phyloP scores from a whole-genome alignment of 2,888 invertebrate species.

The Callyntrura guangdongensis region DNA sequence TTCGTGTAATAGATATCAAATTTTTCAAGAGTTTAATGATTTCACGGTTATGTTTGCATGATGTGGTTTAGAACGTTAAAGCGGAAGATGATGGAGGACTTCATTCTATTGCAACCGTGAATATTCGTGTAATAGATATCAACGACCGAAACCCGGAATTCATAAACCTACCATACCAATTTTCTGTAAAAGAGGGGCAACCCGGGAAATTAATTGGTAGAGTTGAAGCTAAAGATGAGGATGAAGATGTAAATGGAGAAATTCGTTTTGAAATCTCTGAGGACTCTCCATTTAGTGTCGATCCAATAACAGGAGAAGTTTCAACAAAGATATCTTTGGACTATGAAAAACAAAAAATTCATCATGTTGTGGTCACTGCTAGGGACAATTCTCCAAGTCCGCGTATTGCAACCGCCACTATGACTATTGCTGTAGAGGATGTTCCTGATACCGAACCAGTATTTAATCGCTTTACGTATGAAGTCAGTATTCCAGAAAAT shows the following conservation, averaged over 20 bases:
- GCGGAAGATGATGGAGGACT: constrained; percentile 95
- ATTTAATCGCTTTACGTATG: constrained; percentile 91
- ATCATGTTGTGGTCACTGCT: constrained; percentile 92
- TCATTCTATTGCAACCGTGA: constrained; percentile 93
- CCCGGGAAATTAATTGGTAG: constrained; percentile 89
- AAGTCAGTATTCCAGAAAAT: constrained; percentile 94
- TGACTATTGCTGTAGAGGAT: constrained; percentile 93
- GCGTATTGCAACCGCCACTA: constrained; percentile 94
- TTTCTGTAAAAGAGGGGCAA: constrained; percentile 86
- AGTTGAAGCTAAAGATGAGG: constrained; percentile 94
- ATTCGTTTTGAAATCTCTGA: constrained; percentile 94
- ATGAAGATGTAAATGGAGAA: constrained; percentile 94
- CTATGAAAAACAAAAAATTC: constrained; percentile 92
- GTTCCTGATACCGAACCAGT: constrained; percentile 92
- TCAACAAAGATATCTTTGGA: constrained; percentile 91
- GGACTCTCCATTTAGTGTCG: constrained; percentile 91
- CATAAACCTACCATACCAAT: constrained; percentile 92
- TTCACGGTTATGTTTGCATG: background rate
- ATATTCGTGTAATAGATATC: constrained; percentile 95
- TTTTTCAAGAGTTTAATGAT: no score
- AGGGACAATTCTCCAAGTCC: constrained; percentile 95
- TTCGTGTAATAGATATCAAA: constrained; percentile 94
- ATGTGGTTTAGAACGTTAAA: constrained; percentile 89
- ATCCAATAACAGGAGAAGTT: constrained; percentile 91
- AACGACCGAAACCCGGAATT: constrained; percentile 91